Evolutionary conservation across 2,113 vertebrate genomes (phyloP).

Genomic region (Semnornis frantzii): DNA sequence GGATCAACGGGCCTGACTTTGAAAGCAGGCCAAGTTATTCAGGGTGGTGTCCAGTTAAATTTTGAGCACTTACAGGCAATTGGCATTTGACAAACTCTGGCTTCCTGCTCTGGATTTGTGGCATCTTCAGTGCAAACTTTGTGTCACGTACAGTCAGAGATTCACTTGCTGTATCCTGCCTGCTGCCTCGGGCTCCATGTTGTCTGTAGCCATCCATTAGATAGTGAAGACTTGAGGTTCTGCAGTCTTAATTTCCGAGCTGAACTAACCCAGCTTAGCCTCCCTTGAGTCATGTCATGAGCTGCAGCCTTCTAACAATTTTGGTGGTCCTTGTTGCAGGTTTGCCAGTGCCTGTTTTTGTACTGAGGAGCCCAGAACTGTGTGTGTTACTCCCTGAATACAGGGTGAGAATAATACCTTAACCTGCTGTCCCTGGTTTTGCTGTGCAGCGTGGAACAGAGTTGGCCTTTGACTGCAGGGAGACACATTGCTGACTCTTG

Average conservation of each 20-base stretch:
- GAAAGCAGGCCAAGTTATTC: background rate
- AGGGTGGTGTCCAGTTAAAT: background rate
- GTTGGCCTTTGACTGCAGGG: background rate
- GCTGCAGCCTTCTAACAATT: background rate
- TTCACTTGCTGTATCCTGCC: background rate
- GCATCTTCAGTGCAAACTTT: background rate
- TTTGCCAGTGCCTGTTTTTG: background rate
- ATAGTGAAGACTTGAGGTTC: background rate
- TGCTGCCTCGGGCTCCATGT: background rate
- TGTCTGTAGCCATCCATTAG: background rate
- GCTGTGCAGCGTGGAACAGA: background rate
- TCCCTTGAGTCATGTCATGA: background rate
- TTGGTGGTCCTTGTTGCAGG: background rate
- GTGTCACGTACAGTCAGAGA: background rate
- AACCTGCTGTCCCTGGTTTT: background rate
- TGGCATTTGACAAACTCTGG: background rate
- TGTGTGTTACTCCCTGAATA: background rate
- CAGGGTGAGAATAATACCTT: background rate
- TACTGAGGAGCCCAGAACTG: background rate
- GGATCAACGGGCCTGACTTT: background rate
- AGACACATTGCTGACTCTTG: rapidly evolving
- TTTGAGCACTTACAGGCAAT: background rate
- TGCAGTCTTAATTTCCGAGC: background rate
- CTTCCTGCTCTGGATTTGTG: background rate
- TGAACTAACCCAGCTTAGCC: background rate